Conservation (phyloP, 2,113 vertebrate species). For the Eudyptes chrysolophus region DNA sequence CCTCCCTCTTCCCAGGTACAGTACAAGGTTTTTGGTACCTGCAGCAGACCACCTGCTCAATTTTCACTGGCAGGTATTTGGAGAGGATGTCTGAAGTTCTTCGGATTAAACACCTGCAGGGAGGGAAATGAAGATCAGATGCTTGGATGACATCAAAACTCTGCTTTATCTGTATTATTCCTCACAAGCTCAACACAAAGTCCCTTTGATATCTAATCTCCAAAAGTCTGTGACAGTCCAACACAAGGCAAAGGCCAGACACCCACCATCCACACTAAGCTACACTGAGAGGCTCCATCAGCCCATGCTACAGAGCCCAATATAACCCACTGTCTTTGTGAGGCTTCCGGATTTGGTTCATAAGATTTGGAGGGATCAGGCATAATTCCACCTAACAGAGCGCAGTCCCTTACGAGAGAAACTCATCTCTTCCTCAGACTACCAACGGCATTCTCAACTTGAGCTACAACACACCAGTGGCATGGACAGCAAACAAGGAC, state of each 20-base stretch:
- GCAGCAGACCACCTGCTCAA: slow-evolving; percentile 97
- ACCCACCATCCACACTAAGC: not conserved
- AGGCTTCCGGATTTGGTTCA: not conserved
- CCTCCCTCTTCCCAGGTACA: not conserved
- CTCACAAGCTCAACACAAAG: not conserved
- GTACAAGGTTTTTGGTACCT: slow-evolving; percentile 74
- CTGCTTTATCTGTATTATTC: not conserved
- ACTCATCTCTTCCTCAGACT: not conserved
- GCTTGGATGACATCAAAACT: not conserved
- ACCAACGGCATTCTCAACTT: not conserved
- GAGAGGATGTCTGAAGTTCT: slow-evolving; percentile 97
- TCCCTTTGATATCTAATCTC: not conserved
- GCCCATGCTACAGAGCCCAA: not conserved
- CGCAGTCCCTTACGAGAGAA: not conserved
- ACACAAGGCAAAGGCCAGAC: not conserved
- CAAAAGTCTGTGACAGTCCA: not conserved
- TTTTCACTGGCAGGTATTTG: slow-evolving; percentile 97
- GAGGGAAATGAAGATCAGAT: not conserved
- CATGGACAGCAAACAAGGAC: not conserved
- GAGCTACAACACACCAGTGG: not conserved
- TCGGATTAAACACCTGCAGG: slow-evolving; percentile 89
- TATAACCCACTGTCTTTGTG: not conserved
- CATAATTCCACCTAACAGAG: not conserved
- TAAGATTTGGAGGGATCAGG: not conserved
- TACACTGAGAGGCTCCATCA: not conserved